phyloP scores from a whole-genome alignment of 2,888 invertebrate species.

The Acheta domesticus region DNA sequence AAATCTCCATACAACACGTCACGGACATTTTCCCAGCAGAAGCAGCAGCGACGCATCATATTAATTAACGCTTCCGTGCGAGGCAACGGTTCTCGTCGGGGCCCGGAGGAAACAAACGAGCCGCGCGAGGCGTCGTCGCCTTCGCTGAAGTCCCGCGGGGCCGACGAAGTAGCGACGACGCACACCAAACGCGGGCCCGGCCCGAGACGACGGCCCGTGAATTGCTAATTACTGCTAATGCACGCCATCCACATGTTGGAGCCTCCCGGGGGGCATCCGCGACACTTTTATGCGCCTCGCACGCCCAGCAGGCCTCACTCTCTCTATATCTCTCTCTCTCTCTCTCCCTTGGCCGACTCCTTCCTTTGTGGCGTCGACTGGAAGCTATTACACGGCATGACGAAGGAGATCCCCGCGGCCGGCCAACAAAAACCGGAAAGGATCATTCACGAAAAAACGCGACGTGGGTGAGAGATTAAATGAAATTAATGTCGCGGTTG shows the following conservation, averaged over 20 bases:
- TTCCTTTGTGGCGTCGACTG: neutral
- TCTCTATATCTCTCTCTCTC: too few relatives aligned
- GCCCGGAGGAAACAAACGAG: neutral
- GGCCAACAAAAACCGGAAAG: neutral
- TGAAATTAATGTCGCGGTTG: neutral
- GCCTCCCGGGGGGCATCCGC: too few relatives aligned
- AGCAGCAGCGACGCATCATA: too few relatives aligned
- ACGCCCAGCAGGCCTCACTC: too few relatives aligned
- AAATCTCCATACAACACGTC: too few relatives aligned
- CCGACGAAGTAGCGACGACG: neutral
- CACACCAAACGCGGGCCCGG: neutral
- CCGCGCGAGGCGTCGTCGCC: neutral
- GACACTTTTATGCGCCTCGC: too few relatives aligned
- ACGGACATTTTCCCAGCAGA: too few relatives aligned
- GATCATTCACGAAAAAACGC: neutral
- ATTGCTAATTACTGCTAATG: neutral
- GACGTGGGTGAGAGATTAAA: neutral
- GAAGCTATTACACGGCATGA: neutral
- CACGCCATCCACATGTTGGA: neutral
- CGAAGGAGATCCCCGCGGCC: neutral
- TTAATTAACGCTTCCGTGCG: neutral
- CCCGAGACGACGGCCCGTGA: neutral
- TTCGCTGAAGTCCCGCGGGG: neutral
- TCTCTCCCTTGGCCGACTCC: too few relatives aligned
- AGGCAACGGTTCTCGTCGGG: neutral